Conservation (phyloP, 2,797 vertebrate species). For the Myiotriccus ornatus region DNA sequence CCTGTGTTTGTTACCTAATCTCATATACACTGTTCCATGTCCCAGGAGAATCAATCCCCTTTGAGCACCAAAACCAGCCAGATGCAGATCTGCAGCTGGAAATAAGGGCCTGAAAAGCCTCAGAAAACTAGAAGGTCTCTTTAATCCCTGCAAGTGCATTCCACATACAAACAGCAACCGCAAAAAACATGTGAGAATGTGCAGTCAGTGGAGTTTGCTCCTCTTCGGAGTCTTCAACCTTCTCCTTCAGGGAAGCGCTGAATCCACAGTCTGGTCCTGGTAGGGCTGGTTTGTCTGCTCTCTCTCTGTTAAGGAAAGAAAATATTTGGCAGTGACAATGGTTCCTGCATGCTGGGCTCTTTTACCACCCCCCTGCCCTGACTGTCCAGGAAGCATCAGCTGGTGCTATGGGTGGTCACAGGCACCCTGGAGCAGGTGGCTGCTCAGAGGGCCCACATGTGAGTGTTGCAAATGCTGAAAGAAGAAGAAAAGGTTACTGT, state of each 20-base stretch:
- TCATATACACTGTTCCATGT: not conserved
- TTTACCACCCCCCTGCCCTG: fast-evolving
- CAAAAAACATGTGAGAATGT: not conserved
- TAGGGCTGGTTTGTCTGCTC: not conserved
- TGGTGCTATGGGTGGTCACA: not conserved
- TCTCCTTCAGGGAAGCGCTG: not conserved
- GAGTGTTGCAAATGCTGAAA: not conserved
- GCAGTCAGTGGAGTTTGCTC: not conserved
- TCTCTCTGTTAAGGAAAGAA: not conserved
- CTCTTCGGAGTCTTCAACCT: not conserved
- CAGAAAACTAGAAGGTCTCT: not conserved
- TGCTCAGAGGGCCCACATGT: not conserved
- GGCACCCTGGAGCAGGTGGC: not conserved
- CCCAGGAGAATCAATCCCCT: not conserved
- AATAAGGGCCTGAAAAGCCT: not conserved
- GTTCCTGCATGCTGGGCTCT: not conserved
- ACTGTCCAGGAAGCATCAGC: fast-evolving
- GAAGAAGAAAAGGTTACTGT: not conserved
- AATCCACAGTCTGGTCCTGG: not conserved
- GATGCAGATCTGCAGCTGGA: not conserved
- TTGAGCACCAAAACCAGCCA: not conserved
- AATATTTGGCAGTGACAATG: not conserved
- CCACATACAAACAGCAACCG: not conserved
- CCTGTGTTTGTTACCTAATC: constrained; percentile 12
- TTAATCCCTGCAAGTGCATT: not conserved